Evolutionary conservation across 2,797 vertebrate species (phyloP).

Genomic region (Myripristis murdjan): DNA sequence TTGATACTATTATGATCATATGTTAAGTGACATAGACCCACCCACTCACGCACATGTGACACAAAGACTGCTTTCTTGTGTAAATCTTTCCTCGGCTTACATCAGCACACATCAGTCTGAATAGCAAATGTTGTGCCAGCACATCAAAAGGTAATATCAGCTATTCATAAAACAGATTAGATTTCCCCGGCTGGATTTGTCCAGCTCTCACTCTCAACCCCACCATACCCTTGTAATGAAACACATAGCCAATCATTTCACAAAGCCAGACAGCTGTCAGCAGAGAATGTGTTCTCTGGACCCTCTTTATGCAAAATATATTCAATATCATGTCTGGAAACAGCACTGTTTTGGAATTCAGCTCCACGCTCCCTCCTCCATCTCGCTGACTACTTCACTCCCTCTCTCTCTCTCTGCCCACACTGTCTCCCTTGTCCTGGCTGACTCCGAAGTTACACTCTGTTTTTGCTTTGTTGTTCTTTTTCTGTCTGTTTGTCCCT

Average conservation of each 20-base stretch:
- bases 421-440: slow-evolving; percentile 66
- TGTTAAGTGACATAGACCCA: slow-evolving; percentile 30
- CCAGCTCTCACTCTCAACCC: slow-evolving; percentile 46
- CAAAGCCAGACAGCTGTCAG: slow-evolving; percentile 74
- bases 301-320: slow-evolving; percentile 75
- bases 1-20: slow-evolving; percentile 28
- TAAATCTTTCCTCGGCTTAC: slow-evolving; percentile 73
- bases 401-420: slow-evolving; percentile 53
- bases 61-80: slow-evolving; percentile 56
- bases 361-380: slow-evolving; percentile 56
- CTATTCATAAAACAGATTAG: slow-evolving; percentile 72
- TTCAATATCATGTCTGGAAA: slow-evolving; percentile 78
- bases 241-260: slow-evolving; percentile 59
- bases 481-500: slow-evolving; percentile 51
- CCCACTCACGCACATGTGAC: slow-evolving; percentile 36
- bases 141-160: slow-evolving; percentile 73
- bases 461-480: slow-evolving; percentile 57
- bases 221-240: slow-evolving; percentile 41
- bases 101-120: slow-evolving; percentile 71
- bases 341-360: slow-evolving; percentile 73
- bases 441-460: slow-evolving; percentile 54
- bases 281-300: slow-evolving; percentile 61
- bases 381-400: slow-evolving; percentile 43
- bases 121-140: slow-evolving; percentile 66
- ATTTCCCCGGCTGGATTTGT: slow-evolving; percentile 61